Percentiles rank a stretch among this genome's conserved stretches.
These are phyloP conservation scores for Podarcis siculus DNA, from an alignment of 2,797 vertebrate species.

Conservation along the genomic window DNA sequence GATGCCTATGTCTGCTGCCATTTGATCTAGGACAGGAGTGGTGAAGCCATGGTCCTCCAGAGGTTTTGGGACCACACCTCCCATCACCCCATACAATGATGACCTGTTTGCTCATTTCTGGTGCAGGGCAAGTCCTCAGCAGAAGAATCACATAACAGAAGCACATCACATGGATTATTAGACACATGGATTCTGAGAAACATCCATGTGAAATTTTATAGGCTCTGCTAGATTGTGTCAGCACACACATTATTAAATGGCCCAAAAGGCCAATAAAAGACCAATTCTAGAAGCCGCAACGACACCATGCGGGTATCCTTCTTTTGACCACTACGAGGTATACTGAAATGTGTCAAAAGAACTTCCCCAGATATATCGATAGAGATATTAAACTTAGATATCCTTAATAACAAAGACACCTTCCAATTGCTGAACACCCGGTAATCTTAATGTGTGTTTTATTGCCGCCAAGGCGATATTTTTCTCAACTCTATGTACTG, in stretches of 20 bases:
- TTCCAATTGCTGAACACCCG: slow-evolving; percentile 67
- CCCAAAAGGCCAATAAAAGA: slow-evolving; percentile 9
- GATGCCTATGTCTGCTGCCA: no score
- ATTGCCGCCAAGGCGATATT: slow-evolving; percentile 66
- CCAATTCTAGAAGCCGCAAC: background rate
- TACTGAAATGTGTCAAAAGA: slow-evolving; percentile 3
- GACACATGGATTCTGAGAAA: slow-evolving; percentile 11
- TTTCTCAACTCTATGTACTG: slow-evolving; percentile 62
- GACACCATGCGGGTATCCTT: background rate
- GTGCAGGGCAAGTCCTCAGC: background rate
- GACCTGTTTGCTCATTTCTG: background rate
- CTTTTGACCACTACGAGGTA: background rate
- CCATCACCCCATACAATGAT: no score
- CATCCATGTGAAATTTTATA: slow-evolving; percentile 4
- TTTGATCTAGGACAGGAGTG: no score
- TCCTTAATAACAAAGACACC: slow-evolving; percentile 57
- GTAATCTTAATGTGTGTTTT: slow-evolving; percentile 71
- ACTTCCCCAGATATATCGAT: background rate
- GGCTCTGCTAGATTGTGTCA: background rate
- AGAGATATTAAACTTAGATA: slow-evolving; percentile 11
- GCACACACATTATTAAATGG: background rate
- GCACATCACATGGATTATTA: slow-evolving; percentile 5
- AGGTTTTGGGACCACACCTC: no score
- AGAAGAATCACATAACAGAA: background rate
- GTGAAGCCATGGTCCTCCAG: no score